A percentile compares a stretch with the other conserved stretches of the same genome.
Conservation (phyloP, 2,113 vertebrate species). For the Terrapene triunguis region DNA sequence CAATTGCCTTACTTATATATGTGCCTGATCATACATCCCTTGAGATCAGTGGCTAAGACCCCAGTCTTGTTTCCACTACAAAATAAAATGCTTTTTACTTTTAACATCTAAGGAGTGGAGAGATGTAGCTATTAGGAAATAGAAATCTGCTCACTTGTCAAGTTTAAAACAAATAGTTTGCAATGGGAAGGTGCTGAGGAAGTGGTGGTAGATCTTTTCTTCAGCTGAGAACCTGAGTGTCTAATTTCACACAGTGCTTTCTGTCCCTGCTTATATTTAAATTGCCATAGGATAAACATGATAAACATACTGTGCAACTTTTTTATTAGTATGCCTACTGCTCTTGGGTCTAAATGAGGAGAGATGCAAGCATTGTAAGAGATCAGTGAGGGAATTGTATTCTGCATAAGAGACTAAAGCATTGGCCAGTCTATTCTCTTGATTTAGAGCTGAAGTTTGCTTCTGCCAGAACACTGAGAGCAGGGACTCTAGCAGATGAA, state of each 20-base stretch:
- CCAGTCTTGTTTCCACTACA: neutral
- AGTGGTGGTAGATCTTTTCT: neutral
- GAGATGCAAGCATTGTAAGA: neutral
- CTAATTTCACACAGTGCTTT: neutral
- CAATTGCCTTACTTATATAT: neutral
- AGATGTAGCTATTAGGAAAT: neutral
- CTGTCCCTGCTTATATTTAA: neutral
- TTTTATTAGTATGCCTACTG: neutral
- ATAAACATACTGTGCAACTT: neutral
- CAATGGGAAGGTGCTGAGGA: neutral
- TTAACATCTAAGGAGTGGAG: neutral
- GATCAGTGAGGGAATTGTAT: neutral
- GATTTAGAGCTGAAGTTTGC: neutral
- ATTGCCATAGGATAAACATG: neutral
- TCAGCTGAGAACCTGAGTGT: neutral
- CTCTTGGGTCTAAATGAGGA: constrained; percentile 1
- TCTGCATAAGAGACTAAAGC: neutral
- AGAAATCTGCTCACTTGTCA: neutral
- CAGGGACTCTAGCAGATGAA: neutral
- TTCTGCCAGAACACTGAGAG: neutral
- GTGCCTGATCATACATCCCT: neutral
- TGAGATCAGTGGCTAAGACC: neutral
- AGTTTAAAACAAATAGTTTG: neutral
- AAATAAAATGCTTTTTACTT: neutral
- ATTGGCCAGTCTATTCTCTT: neutral